Percentiles rank a stretch among this genome's conserved stretches.
Conservation (phyloP, 2,888 invertebrate species). For the Hydrotaea diabolus region DNA sequence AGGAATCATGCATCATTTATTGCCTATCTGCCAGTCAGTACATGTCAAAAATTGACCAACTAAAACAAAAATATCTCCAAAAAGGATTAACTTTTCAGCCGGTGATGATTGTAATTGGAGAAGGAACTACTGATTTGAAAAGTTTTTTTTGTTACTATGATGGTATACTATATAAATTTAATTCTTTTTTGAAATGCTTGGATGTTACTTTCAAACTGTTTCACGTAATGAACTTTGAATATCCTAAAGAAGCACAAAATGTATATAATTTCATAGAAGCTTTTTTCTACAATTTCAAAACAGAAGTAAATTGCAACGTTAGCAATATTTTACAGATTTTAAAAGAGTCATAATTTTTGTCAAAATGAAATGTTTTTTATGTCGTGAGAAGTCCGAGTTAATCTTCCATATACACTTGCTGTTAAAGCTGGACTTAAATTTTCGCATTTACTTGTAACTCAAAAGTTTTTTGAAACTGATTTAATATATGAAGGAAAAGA, state of each 20-base stretch:
- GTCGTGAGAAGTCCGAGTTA: constrained; percentile 34
- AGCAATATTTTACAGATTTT: constrained; percentile 11
- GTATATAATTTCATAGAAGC: background rate
- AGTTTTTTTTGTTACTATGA: constrained; percentile 4
- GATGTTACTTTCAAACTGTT: too few species aligned
- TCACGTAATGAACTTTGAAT: background rate
- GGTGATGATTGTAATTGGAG: background rate
- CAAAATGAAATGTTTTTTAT: constrained; percentile 11
- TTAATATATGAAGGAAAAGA: constrained; percentile 55
- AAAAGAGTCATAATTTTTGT: constrained; percentile 16
- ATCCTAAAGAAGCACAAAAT: constrained; percentile 11
- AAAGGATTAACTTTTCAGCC: background rate
- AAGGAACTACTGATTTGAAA: constrained; percentile 9
- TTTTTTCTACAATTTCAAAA: constrained; percentile 13
- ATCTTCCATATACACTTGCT: constrained; percentile 50
- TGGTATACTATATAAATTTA: constrained; percentile 1
- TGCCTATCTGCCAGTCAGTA: constrained; percentile 17
- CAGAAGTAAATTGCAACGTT: background rate
- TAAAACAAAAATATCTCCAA: background rate
- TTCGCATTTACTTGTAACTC: constrained; percentile 48
- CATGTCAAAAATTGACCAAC: background rate
- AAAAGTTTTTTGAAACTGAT: constrained; percentile 45
- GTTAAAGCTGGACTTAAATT: constrained; percentile 58
- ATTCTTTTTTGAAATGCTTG: too few species aligned
- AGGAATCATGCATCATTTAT: constrained; percentile 8